Percentiles rank a stretch among this genome's conserved stretches.
These are phyloP conservation scores for Eurosta solidaginis DNA, from an alignment of 1,140 invertebrate genomes.

Conservation along the genomic window DNA sequence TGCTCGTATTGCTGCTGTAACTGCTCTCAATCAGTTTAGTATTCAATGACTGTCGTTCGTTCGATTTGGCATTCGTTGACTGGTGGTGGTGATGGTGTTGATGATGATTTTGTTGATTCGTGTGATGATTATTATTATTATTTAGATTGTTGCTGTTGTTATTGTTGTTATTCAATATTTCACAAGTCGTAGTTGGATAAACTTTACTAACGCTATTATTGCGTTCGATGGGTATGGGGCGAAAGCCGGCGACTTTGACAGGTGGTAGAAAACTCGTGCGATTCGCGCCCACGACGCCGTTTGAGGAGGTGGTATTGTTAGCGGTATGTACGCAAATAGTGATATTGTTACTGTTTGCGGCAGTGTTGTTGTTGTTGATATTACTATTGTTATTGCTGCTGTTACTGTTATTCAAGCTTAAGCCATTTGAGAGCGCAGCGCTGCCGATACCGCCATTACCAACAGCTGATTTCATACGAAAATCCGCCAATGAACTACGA, in stretches of 20 bases:
- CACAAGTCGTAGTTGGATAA: background rate
- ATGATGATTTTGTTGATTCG: background rate
- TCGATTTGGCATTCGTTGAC: slow-evolving; percentile 12
- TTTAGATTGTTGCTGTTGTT: slow-evolving; percentile 32
- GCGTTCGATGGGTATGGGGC: slow-evolving; percentile 27
- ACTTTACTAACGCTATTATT: slow-evolving; percentile 29
- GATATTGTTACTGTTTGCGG: background rate
- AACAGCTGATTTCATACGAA: slow-evolving; percentile 41
- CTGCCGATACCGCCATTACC: background rate
- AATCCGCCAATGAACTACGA: slow-evolving; percentile 53
- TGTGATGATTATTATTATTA: background rate
- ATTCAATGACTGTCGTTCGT: slow-evolving; percentile 31
- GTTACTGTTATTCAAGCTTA: slow-evolving; percentile 11
- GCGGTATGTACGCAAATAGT: background rate
- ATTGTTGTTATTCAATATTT: slow-evolving; percentile 34
- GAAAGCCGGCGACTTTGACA: slow-evolving; percentile 40
- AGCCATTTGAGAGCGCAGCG: background rate
- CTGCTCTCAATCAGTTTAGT: background rate
- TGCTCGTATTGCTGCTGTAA: background rate
- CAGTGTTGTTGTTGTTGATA: slow-evolving; percentile 14
- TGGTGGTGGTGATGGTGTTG: background rate
- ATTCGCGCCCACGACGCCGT: slow-evolving; percentile 27
- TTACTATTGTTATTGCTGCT: slow-evolving; percentile 27
- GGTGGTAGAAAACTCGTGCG: slow-evolving; percentile 43
- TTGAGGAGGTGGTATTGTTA: slow-evolving; percentile 22